Percentiles rank a stretch among this genome's conserved stretches.
Conservation (phyloP, 2,113 vertebrate species). For the Acanthochromis polyacanthus region DNA sequence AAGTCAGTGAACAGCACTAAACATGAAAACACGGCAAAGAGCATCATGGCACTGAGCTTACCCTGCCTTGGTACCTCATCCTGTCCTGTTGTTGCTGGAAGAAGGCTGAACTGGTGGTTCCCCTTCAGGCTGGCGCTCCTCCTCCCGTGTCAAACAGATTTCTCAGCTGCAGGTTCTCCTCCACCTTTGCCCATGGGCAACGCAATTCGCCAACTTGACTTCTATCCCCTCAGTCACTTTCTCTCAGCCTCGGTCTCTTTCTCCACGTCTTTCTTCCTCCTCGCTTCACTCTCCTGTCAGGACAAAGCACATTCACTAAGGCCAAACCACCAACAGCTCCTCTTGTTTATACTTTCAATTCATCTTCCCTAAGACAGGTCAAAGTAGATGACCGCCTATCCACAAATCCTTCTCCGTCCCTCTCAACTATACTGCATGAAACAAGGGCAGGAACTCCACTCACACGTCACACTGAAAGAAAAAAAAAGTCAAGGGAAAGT, state of each 20-base stretch:
- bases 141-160: constrained; percentile 57
- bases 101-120: constrained; percentile 46
- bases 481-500: constrained; percentile 62
- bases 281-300: constrained; percentile 47
- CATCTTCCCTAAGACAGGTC: constrained; percentile 57
- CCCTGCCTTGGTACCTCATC: constrained; percentile 83
- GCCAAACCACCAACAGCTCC: constrained; percentile 52
- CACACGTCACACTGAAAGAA: constrained; percentile 73
- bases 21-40: constrained; percentile 39
- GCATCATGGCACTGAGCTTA: constrained; percentile 69
- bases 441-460: constrained; percentile 77
- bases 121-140: constrained; percentile 54
- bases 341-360: constrained; percentile 72
- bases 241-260: constrained; percentile 31
- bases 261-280: constrained; percentile 34
- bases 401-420: constrained; percentile 42
- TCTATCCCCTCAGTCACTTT: constrained; percentile 30
- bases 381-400: constrained; percentile 60
- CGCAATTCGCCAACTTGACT: constrained; percentile 31
- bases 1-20: not conserved
- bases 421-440: constrained; percentile 50
- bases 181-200: constrained; percentile 53
- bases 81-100: constrained; percentile 61
- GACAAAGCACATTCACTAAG: constrained; percentile 43
- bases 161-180: constrained; percentile 58